Conservation (phyloP, 2,113 vertebrate species). For the Ageneiosus marmoratus region DNA sequence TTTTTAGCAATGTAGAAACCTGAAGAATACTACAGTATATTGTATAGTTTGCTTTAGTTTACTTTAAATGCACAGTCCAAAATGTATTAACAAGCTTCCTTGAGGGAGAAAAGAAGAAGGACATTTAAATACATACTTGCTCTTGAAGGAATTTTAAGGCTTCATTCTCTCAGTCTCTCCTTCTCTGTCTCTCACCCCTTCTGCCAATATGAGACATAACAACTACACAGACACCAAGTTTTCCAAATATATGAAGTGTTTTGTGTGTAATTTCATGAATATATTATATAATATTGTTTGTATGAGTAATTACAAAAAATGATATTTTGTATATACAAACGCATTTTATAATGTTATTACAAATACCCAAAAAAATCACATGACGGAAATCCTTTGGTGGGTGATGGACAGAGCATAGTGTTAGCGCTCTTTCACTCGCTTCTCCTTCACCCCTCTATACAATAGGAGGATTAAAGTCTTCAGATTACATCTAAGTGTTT, state of each 20-base stretch:
- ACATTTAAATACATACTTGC: background rate
- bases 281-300: background rate
- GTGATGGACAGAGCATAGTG: background rate
- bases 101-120: background rate
- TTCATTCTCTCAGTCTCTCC: background rate
- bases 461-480: background rate
- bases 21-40: background rate
- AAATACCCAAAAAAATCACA: background rate
- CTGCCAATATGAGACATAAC: constrained; percentile 6
- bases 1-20: background rate
- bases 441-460: background rate
- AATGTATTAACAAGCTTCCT: constrained; percentile 32
- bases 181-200: background rate
- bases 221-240: background rate
- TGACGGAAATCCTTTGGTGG: background rate
- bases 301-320: background rate
- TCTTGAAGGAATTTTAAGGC: background rate
- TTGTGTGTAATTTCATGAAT: background rate
- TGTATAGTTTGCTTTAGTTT: constrained; percentile 24
- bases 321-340: background rate
- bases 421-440: background rate
- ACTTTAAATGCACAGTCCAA: constrained; percentile 5
- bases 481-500: background rate
- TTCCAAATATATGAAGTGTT: background rate
- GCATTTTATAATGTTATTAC: background rate